phyloP scores from a whole-genome alignment of 2,888 invertebrate species.

The Pandemis heparana region DNA sequence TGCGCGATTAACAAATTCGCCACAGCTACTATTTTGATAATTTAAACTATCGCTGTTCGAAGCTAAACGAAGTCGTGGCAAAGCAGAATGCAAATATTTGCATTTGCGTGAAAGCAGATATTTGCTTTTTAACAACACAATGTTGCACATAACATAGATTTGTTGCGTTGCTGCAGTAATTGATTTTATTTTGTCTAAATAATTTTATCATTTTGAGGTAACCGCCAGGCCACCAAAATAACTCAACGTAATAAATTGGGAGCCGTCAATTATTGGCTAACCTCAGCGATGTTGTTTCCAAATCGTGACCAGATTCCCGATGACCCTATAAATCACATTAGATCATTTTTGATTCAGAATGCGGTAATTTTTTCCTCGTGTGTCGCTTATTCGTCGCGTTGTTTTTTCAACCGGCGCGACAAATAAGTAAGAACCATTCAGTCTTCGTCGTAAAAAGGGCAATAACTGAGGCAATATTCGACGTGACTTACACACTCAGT shows the following conservation, averaged over 20 bases:
- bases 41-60: too few species aligned
- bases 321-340: conserved; percentile 59
- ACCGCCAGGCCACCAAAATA: neutral
- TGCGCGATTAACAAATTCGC: too few species aligned
- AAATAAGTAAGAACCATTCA: conserved; percentile 21
- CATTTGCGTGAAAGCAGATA: too few species aligned
- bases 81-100: too few species aligned
- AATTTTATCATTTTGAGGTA: neutral
- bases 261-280: conserved; percentile 46
- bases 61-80: too few species aligned
- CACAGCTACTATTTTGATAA: too few species aligned
- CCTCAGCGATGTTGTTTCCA: conserved; percentile 46
- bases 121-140: too few species aligned
- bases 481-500: conserved; percentile 20
- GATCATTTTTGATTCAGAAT: conserved; percentile 52
- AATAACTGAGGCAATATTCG: conserved; percentile 29
- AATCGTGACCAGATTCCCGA: conserved; percentile 57
- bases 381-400: conserved; percentile 17
- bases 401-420: conserved; percentile 21
- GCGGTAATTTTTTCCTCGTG: conserved; percentile 54
- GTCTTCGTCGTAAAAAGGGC: conserved; percentile 19
- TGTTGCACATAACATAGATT: too few species aligned
- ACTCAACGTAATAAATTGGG: conserved; percentile 11
- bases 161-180: too few species aligned
- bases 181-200: neutral